phyloP scores from a whole-genome alignment of 92 coral and sea anemone genomes.

The Porites cylindrica region DNA sequence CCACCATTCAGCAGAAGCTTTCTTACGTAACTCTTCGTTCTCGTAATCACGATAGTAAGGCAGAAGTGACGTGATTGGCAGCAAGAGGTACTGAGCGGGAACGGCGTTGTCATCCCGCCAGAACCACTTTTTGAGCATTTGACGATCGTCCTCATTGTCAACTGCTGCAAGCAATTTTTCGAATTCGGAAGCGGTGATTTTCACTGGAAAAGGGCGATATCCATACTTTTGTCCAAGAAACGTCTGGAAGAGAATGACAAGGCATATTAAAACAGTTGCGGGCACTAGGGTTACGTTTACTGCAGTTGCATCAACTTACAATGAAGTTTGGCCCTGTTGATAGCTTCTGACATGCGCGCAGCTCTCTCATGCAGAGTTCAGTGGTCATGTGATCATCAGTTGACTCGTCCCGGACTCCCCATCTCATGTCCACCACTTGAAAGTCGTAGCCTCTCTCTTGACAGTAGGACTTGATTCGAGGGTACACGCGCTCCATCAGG shows the following conservation, averaged over 20 bases:
- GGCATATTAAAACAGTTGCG: neutral
- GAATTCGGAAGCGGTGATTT: conserved; percentile 78
- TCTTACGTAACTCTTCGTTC: conserved; percentile 72
- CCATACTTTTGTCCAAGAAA: conserved; percentile 94
- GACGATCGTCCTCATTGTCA: conserved; percentile 57
- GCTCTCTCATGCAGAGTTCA: conserved; percentile 88
- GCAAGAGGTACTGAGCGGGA: conserved; percentile 82
- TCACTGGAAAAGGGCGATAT: conserved; percentile 90
- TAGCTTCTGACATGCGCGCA: conserved; percentile 87
- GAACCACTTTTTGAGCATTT: conserved; percentile 76
- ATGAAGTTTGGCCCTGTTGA: conserved; percentile 94
- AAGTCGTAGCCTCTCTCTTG: conserved; percentile 92
- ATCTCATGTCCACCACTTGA: conserved; percentile 95
- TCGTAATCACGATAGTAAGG: conserved; percentile 82
- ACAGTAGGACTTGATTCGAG: conserved; percentile 86
- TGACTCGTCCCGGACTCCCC: conserved; percentile 96
- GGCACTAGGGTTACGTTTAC: too few relatives aligned
- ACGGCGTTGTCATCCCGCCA: conserved; percentile 78
- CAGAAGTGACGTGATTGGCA: conserved; percentile 80
- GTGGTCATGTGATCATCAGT: conserved; percentile 94
- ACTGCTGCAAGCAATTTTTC: conserved; percentile 67
- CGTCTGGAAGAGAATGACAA: conserved; percentile 53
- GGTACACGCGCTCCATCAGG: conserved; percentile 86
- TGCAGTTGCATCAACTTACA: conserved; percentile 42
- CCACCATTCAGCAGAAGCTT: conserved; percentile 91